phyloP scores from a whole-genome alignment of 2,113 vertebrate species.

The Morone saxatilis region DNA sequence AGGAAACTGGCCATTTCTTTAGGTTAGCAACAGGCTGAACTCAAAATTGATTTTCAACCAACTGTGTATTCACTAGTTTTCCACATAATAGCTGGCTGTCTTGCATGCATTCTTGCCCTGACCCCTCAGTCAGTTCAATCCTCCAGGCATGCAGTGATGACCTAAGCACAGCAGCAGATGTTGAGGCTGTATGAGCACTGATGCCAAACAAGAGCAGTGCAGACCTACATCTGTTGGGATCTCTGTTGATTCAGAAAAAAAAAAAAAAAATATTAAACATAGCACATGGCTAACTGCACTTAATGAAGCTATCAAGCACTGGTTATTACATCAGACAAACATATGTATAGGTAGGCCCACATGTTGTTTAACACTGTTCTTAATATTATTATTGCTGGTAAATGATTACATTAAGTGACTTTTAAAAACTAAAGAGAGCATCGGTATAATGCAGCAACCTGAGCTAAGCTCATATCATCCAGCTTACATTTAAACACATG shows the following conservation, averaged over 20 bases:
- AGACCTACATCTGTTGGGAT: constrained; percentile 70
- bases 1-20: background rate
- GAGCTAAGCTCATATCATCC: background rate
- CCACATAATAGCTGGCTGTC: constrained; percentile 28
- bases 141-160: constrained; percentile 55
- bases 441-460: background rate
- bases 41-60: constrained; percentile 42
- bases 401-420: background rate
- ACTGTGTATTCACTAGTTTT: constrained; percentile 31
- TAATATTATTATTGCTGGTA: background rate
- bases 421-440: background rate
- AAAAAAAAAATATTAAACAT: background rate
- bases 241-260: constrained; percentile 73
- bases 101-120: constrained; percentile 28
- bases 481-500: constrained; percentile 25
- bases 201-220: constrained; percentile 67
- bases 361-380: background rate
- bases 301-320: background rate
- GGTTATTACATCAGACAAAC: constrained; percentile 31
- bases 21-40: constrained; percentile 10
- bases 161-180: constrained; percentile 74
- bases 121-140: constrained; percentile 73
- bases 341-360: background rate
- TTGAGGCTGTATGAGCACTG: constrained; percentile 66
- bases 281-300: constrained; percentile 12